Conservation (phyloP, 1,140 invertebrate species). For the Linepithema humile region DNA sequence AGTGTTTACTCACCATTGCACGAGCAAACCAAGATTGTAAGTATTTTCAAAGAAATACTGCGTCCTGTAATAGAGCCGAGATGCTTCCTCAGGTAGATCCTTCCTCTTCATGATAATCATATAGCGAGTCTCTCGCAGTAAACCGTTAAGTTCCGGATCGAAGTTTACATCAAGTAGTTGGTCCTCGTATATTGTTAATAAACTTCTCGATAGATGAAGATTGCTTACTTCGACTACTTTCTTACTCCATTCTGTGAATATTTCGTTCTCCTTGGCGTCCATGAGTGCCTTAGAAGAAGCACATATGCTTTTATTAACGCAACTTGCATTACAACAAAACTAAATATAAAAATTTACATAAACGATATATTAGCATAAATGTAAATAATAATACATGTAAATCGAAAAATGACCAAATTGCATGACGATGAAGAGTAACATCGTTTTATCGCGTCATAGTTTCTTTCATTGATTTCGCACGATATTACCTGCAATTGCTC, state of each 20-base stretch:
- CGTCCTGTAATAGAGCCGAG: slow-evolving; percentile 81
- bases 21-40: slow-evolving; percentile 73
- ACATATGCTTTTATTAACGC: slow-evolving; percentile 12
- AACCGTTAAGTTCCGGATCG: slow-evolving; percentile 73
- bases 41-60: slow-evolving; percentile 71
- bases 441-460: background rate
- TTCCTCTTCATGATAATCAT: slow-evolving; percentile 86
- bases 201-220: slow-evolving; percentile 63
- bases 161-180: slow-evolving; percentile 73
- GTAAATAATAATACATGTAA: too few species aligned
- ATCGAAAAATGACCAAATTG: too few species aligned
- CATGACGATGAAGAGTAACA: too few species aligned
- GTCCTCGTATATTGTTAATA: slow-evolving; percentile 68
- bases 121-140: slow-evolving; percentile 87
- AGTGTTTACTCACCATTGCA: slow-evolving; percentile 70
- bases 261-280: slow-evolving; percentile 63
- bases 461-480: background rate
- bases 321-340: background rate
- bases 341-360: too few species aligned
- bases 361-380: background rate
- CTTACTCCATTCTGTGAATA: slow-evolving; percentile 74
- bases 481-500: slow-evolving; percentile 71
- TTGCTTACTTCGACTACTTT: slow-evolving; percentile 65
- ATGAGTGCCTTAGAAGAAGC: slow-evolving; percentile 66
- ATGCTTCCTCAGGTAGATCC: slow-evolving; percentile 85